Evolutionary conservation across 2,797 vertebrate genomes (phyloP).

Genomic region (Eulemur coronatus): DNA sequence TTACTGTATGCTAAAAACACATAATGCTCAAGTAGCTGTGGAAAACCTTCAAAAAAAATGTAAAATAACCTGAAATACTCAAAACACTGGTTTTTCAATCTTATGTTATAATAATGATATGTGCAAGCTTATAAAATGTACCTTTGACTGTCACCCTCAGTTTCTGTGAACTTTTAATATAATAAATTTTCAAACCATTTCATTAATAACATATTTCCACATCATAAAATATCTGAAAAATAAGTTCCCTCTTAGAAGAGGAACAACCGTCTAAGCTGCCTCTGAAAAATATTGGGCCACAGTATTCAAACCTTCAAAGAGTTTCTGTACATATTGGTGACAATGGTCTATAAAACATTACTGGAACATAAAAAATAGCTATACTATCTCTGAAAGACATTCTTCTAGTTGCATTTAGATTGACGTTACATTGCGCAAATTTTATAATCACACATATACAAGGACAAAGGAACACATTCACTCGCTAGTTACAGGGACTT

Average conservation of each 20-base stretch:
- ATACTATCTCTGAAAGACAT: slow-evolving; percentile 80
- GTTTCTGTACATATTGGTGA: slow-evolving; percentile 83
- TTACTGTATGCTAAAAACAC: slow-evolving; percentile 72
- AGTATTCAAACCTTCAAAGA: slow-evolving; percentile 82
- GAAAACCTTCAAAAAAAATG: slow-evolving; percentile 80
- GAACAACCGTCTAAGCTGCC: slow-evolving; percentile 81
- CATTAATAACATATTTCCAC: slow-evolving; percentile 87
- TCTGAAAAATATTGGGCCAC: slow-evolving; percentile 87
- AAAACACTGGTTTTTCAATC: slow-evolving; percentile 82
- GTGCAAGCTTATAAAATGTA: slow-evolving; percentile 80
- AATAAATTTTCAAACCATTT: slow-evolving; percentile 85
- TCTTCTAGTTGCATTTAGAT: slow-evolving; percentile 75
- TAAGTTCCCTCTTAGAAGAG: slow-evolving; percentile 91
- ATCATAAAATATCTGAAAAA: slow-evolving; percentile 92
- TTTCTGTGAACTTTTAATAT: slow-evolving; percentile 86
- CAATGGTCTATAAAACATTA: slow-evolving; percentile 84
- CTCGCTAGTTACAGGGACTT: slow-evolving; percentile 68
- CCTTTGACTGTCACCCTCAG: slow-evolving; percentile 83
- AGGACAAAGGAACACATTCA: slow-evolving; percentile 67
- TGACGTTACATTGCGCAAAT: slow-evolving; percentile 77
- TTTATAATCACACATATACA: slow-evolving; percentile 65
- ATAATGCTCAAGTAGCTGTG: slow-evolving; percentile 67
- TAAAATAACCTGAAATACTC: slow-evolving; percentile 88
- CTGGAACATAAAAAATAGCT: slow-evolving; percentile 89
- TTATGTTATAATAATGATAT: slow-evolving; percentile 86